phyloP scores from a whole-genome alignment of 1,140 invertebrate species.

The Stegodyphus mimosarum region DNA sequence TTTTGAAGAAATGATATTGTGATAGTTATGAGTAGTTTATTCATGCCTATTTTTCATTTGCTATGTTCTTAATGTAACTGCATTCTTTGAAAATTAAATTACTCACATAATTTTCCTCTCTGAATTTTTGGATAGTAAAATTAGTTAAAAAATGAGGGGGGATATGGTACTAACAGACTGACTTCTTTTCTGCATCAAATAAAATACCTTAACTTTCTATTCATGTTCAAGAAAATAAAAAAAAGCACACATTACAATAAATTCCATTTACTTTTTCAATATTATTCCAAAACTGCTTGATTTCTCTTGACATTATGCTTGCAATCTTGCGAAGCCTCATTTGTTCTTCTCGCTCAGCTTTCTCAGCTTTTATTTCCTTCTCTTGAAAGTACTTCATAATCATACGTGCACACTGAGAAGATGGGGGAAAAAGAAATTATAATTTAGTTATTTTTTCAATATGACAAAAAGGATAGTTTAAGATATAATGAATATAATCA shows the following conservation, averaged over 20 bases:
- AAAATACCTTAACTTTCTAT: background rate
- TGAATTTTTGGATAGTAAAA: too few relatives aligned
- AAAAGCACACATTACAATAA: background rate
- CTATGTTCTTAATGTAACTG: too few relatives aligned
- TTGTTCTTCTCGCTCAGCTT: conserved; percentile 92
- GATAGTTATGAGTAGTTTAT: too few relatives aligned
- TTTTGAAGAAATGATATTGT: too few relatives aligned
- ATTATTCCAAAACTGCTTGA: conserved; percentile 95
- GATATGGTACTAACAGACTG: background rate
- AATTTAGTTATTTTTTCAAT: too few relatives aligned
- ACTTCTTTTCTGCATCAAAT: background rate
- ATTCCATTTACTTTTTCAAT: conserved; percentile 84
- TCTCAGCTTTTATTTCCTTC: conserved; percentile 86
- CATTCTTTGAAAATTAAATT: too few relatives aligned
- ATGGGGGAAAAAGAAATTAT: conserved; percentile 39
- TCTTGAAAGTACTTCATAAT: conserved; percentile 97
- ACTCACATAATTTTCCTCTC: too few relatives aligned
- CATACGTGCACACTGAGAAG: conserved; percentile 75
- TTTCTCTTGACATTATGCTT: conserved; percentile 89
- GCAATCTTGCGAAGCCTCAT: conserved; percentile 87
- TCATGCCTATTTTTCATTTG: too few relatives aligned
- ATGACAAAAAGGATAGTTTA: too few relatives aligned
- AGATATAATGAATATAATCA: too few relatives aligned
- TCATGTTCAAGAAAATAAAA: background rate
- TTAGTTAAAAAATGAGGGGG: too few relatives aligned